Evolutionary conservation across 1,140 invertebrate species (phyloP), one percentile per base, ranked within the genome.

Genomic region (Daktulosphaira vitifoliae): DNA sequence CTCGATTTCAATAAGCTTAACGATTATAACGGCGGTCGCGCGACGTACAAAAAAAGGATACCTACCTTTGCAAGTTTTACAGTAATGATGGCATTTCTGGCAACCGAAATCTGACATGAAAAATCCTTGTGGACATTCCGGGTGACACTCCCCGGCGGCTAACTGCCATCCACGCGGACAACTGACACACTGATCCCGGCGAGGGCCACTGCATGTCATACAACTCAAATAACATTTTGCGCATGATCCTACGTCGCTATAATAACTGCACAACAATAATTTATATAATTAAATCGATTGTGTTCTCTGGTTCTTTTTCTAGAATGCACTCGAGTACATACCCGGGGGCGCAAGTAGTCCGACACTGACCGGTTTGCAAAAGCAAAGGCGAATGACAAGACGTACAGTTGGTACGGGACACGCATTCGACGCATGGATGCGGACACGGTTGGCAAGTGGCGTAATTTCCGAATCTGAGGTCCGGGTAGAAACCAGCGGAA

Each of bases 21-120:
- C n/a, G n/a, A n/a, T n/a, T n/a, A n/a, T n/a, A n/a, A n/a, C n/a
- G n/a, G n/a, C n/a, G n/a, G n/a, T n/a, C n/a, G n/a, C 5, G 39
- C 39, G 11, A 11, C 39, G n/a, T 5, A 16, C 39, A 37, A 37
- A 37, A 37, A 6, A 37, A n/a, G n/a, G 25, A 46, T 37, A 73
- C 69, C 70, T 75, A 85, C 84, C 87, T 73, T 84, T 83, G 72
- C 88, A 90, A 66, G 88, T 87, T 53, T 82, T 82, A 73, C 88
- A 90, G 71, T 86, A 88, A 72, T 88, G 86, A 77, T 90, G 87
- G 72, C 88, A 90, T 72, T 87, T 89, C 69, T 87, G 85, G 69
- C 88, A 90, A 1, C 87, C 87, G 70, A 81, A 87, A 37, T 82
- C 80, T 0, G 84, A 84, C 72, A 87, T 84, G 73, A 88, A 89